Evolutionary conservation across 2,113 vertebrate species (phyloP), one percentile per base, ranked within the genome.

Genomic region (Clarias batrachus): DNA sequence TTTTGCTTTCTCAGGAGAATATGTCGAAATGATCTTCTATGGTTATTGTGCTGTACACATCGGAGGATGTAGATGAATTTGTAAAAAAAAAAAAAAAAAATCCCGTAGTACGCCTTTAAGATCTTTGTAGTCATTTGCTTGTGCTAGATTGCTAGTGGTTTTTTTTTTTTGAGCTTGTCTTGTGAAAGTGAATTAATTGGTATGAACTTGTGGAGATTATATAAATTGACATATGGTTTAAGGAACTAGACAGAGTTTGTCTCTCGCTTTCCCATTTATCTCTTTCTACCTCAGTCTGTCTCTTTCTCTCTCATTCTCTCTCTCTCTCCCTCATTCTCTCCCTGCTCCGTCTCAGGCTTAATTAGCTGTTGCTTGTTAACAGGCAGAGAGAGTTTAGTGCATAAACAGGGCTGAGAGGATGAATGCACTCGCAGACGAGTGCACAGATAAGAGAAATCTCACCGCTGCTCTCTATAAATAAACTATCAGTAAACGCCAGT

Each of bases 331-430:
- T 63, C 48, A 68, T 71, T 88, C 86, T 90, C 79, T 91, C 77
- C 87, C 84, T 90, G 90, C 81, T 90, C 37, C 87, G 90, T 91
- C 66, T 57, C 30, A 77, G 79, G 79, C 76, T 88, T 89, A 87
- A 88, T 91, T 92, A 90, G 87, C 71, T 88, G 23, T 85, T 88
- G 89, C 89, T 86, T 89, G 86, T 91, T 90, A 90, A 89, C 89
- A 89, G 86, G 81, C 86, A 86, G 81, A 33, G 86, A 86, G 84
- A 83, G 84, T 88, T 89, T 88, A 89, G 89, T 27, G 73, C 80
- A 89, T 88, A 88, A 87, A 89, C 89, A 89, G 82, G 76, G 84
- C 85, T 86, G 86, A 85, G 82, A 79, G 89, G 84, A 84, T 89
- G 85, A 85, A 88, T 86, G 81, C 84, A 74, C 81, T 81, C 65